Base-by-base conservation (phyloP, 2,113 vertebrate genomes). In the Budorcas taxicolor region DNA sequence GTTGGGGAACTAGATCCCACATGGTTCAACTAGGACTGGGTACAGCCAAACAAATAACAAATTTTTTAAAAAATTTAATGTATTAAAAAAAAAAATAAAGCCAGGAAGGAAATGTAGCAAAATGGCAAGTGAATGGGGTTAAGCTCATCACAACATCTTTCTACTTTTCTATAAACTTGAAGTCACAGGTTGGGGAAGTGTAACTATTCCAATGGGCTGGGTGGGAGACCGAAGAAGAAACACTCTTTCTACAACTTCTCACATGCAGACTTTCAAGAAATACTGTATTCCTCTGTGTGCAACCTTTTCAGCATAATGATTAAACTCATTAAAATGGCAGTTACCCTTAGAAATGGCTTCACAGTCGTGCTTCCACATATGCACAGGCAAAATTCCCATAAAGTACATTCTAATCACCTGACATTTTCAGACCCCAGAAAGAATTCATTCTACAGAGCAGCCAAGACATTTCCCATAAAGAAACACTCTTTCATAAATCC, bases 231-330 rank as follows among this genome's bases (percentile, higher is more conserved):
- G 31, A 53, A 76, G 33, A 23, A 55, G 58, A 25, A 86, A 71
- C 4, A 52, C 3, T 31, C 67, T 55, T 64, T 25, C 17, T 25
- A 29, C 8, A 78, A 52, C 5, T 47, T 67, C 58, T 84, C 52
- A 31, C 9, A 5, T 3, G 52, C 17, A 83, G 45, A 93, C 50
- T 67, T 82, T 9, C 13, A 45, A 29, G 40, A 93, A 47, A 87
- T 2, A 43, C 23, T 21, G 21, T 14, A 0, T 1, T 43, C 6
- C 3, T 62, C 10, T 40, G 15, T 7, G 36, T 21, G 6, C 40
- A 43, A 88, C 47, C 53, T 31, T 62, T 17, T 40, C 16, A 62
- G 21, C 27, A 13, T 23, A 7, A 50, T 57, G 1, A 33, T 15
- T 43, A 92, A 88, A 36, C 10, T 31, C 87, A 83, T 52, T 83